A percentile compares a stretch with the other conserved stretches of the same genome.
These are phyloP conservation scores for Apodemus sylvaticus DNA, from an alignment of 2,113 vertebrate genomes.

Conservation along the genomic window DNA sequence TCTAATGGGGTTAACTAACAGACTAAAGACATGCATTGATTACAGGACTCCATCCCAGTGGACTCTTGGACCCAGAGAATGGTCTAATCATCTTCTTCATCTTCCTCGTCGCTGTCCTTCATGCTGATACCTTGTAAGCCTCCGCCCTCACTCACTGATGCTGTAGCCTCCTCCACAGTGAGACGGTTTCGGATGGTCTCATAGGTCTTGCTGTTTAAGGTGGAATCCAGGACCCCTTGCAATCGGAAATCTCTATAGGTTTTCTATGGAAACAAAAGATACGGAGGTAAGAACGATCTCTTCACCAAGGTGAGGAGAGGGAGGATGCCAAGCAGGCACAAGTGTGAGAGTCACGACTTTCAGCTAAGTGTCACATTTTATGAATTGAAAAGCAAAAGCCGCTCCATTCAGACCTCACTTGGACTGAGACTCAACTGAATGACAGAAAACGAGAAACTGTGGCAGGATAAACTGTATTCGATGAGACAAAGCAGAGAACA, in stretches of 20 bases:
- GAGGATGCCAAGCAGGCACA: not conserved
- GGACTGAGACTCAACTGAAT: conserved; percentile 33
- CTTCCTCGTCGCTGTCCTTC: conserved; percentile 99
- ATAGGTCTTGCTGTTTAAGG: conserved; percentile 98
- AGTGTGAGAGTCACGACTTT: not conserved
- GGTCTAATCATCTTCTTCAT: conserved; percentile 92
- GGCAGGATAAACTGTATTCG: conserved; percentile 77
- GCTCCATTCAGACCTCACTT: not conserved
- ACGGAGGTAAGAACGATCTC: not conserved
- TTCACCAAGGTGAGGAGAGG: not conserved
- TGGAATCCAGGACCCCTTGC: conserved; percentile 99
- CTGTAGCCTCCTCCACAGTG: conserved; percentile 96
- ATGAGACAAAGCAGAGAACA: conserved; percentile 80
- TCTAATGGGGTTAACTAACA: conserved; percentile 96
- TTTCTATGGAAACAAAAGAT: conserved; percentile 88
- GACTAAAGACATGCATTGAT: conserved; percentile 99
- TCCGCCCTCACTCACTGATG: conserved; percentile 95
- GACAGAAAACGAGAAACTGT: conserved; percentile 75
- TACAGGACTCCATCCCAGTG: conserved; percentile 91
- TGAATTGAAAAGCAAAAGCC: conserved; percentile 15
- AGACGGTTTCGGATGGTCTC: conserved; percentile 97
- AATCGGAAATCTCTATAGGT: conserved; percentile 99
- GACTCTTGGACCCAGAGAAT: conserved; percentile 80
- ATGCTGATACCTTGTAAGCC: conserved; percentile 98
- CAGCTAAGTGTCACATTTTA: not conserved